Evolutionary conservation across 1,140 invertebrate species (phyloP).

Genomic region (Aporrectodea caliginosa): DNA sequence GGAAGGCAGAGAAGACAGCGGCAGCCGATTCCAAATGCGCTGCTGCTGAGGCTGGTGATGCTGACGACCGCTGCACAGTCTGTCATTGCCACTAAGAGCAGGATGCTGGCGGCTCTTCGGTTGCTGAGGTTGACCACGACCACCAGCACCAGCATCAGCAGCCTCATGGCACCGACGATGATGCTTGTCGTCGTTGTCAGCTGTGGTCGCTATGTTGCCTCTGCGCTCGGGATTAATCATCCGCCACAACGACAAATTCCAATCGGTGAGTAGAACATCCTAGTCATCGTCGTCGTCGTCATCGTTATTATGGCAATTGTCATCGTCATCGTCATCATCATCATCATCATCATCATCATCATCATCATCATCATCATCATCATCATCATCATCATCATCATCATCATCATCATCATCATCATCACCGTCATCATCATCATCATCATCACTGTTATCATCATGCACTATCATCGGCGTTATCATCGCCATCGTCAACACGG

Average conservation of each 20-base stretch:
- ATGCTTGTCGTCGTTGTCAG: not conserved
- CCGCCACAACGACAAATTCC: not conserved
- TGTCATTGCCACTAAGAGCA: no score
- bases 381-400: conserved; percentile 9
- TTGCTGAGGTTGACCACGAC: no score
- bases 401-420: conserved; percentile 17
- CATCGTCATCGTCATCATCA: conserved; percentile 11
- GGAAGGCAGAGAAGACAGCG: no score
- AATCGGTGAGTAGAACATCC: not conserved
- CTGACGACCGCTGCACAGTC: no score
- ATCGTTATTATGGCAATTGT: no score
- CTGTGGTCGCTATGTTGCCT: not conserved
- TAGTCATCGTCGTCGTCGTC: no score
- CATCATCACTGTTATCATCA: conserved; percentile 1
- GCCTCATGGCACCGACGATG: no score
- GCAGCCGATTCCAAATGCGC: no score
- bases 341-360: conserved; percentile 4
- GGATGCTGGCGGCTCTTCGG: no score
- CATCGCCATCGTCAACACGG: not conserved
- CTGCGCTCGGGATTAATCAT: not conserved
- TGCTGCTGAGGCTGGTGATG: no score
- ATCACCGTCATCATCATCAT: conserved; percentile 17
- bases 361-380: conserved; percentile 9
- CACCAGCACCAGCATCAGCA: no score
- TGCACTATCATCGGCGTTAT: not conserved